These are phyloP conservation scores for Lasioglossum zephyrum DNA, from an alignment of 2,888 invertebrate genomes.

Conservation along the genomic window DNA sequence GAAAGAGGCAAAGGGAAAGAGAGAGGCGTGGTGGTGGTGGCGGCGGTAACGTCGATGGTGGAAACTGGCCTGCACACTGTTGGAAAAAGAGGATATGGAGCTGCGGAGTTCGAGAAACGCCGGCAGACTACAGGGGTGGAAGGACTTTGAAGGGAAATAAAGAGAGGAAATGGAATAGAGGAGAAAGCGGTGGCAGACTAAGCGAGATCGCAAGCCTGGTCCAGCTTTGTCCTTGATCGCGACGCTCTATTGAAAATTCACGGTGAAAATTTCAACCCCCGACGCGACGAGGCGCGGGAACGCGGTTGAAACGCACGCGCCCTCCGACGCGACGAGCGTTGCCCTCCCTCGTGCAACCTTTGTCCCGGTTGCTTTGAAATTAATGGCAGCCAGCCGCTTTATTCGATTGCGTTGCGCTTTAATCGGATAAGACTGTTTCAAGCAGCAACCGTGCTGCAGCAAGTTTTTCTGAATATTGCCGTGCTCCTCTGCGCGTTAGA, in stretches of 20 bases:
- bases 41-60: constrained; percentile 24
- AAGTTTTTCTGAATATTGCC: constrained; percentile 17
- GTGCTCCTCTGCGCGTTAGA: not conserved
- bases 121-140: constrained; percentile 12
- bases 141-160: constrained; percentile 64
- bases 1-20: constrained; percentile 65
- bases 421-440: constrained; percentile 45
- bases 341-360: constrained; percentile 4
- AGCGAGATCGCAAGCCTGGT: constrained; percentile 36
- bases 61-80: constrained; percentile 26
- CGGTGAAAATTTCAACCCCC: constrained; percentile 40
- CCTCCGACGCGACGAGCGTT: not conserved
- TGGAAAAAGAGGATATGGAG: constrained; percentile 34
- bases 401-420: constrained; percentile 39
- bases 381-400: constrained; percentile 38
- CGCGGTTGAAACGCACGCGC: not conserved
- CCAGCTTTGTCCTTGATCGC: constrained; percentile 60
- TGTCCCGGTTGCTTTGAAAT: constrained; percentile 43
- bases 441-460: not conserved
- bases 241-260: constrained; percentile 60
- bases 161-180: constrained; percentile 56
- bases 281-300: not conserved
- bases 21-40: not conserved
- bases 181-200: constrained; percentile 30
- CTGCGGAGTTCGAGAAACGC: constrained; percentile 14